A percentile compares a stretch with the other conserved stretches of the same genome.
phyloP scores from a whole-genome alignment of 2,888 invertebrate genomes.

The Caradrina clavipalpis region DNA sequence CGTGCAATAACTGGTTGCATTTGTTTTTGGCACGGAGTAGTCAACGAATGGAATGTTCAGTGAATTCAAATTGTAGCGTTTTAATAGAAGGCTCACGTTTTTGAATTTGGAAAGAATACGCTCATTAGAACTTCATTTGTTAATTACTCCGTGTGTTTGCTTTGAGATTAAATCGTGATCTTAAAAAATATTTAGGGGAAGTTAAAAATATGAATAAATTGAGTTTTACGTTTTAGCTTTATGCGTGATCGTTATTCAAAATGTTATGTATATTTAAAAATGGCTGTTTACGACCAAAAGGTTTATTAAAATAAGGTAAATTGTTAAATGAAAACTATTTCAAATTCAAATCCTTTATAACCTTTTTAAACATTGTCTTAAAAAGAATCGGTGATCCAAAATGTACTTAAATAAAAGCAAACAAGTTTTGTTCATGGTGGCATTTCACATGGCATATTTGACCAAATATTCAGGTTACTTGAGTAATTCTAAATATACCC shows the following conservation, averaged over 20 bases:
- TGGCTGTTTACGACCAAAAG: slow-evolving; percentile 32
- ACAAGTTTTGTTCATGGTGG: slow-evolving; percentile 33
- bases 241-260: slow-evolving; percentile 1
- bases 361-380: background rate
- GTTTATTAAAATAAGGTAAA: background rate
- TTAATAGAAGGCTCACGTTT: background rate
- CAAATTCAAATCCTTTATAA: background rate
- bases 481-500: too few species aligned
- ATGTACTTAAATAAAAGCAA: slow-evolving; percentile 61
- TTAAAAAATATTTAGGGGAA: background rate
- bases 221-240: background rate
- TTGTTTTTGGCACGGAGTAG: slow-evolving; percentile 8
- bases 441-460: too few species aligned
- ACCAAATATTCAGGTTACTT: too few species aligned
- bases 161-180: slow-evolving; percentile 34
- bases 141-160: background rate
- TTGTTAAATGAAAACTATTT: background rate
- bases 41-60: slow-evolving; percentile 2
- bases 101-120: background rate
- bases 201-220: background rate
- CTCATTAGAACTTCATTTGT: background rate
- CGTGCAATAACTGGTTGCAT: slow-evolving; percentile 18
- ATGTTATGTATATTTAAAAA: background rate
- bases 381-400: background rate
- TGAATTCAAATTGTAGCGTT: background rate